phyloP scores from a whole-genome alignment of 2,888 invertebrate genomes.

The Hemithea aestivaria region DNA sequence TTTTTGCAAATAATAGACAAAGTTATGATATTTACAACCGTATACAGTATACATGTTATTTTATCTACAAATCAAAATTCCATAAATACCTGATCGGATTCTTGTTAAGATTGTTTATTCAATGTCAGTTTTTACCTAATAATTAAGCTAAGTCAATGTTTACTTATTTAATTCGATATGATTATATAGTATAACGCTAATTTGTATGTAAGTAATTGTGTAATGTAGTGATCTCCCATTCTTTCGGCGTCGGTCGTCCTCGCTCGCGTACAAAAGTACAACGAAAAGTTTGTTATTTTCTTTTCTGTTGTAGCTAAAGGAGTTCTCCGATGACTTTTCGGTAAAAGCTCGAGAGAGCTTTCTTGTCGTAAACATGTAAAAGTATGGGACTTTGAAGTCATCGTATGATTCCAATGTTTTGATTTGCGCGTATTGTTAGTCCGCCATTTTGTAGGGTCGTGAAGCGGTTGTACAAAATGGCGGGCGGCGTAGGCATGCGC shows the following conservation, averaged over 20 bases:
- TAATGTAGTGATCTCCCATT: conserved; percentile 77
- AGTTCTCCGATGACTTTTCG: conserved; percentile 38
- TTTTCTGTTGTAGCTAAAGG: conserved; percentile 48
- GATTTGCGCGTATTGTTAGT: conserved; percentile 35
- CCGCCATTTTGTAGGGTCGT: conserved; percentile 33
- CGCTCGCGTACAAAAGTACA: conserved; percentile 52
- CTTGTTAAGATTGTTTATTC: conserved; percentile 35
- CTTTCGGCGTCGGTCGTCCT: conserved; percentile 67
- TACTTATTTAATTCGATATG: conserved; percentile 73
- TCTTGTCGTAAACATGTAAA: conserved; percentile 36
- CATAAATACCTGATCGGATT: conserved; percentile 25
- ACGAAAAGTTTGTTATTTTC: conserved; percentile 67
- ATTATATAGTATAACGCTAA: conserved; percentile 57
- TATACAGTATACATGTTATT: conserved; percentile 3
- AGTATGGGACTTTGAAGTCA: conserved; percentile 30
- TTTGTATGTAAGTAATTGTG: conserved; percentile 74
- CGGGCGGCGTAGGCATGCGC: conserved; percentile 6
- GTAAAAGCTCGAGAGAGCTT: conserved; percentile 35
- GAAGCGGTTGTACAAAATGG: conserved; percentile 27
- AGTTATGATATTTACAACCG: background rate
- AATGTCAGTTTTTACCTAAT: conserved; percentile 63
- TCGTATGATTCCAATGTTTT: conserved; percentile 36
- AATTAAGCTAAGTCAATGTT: conserved; percentile 78
- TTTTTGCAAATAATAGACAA: background rate
- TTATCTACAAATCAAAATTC: conserved; percentile 28